Percentiles rank a stretch among this genome's conserved stretches.
Conservation (phyloP, 2,888 invertebrate genomes). For the Papilio elwesi region DNA sequence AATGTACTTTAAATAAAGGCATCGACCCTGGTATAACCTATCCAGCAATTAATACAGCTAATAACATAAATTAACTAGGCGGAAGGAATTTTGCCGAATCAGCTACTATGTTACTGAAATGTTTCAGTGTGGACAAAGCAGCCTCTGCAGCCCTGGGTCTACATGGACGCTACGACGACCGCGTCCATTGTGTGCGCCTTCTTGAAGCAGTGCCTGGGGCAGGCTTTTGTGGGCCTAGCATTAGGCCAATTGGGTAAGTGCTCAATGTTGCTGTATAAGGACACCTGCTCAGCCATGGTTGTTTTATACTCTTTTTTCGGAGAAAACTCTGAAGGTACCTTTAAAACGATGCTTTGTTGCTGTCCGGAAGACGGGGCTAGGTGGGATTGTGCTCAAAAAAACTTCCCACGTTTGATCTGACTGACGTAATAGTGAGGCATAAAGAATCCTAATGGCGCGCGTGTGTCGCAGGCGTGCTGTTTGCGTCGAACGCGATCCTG, state of each 20-base stretch:
- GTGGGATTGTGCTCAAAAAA: too few species aligned
- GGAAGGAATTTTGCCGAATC: neutral
- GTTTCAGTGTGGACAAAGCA: conserved; percentile 64
- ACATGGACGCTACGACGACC: conserved; percentile 56
- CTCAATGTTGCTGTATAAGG: too few species aligned
- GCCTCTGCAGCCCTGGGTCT: conserved; percentile 67
- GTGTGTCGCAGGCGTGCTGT: conserved; percentile 62
- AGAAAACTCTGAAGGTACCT: too few species aligned
- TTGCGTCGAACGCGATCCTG: conserved; percentile 69
- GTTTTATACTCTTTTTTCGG: too few species aligned
- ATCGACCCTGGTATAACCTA: too few species aligned
- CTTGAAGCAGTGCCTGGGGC: conserved; percentile 60
- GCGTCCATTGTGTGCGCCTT: conserved; percentile 58
- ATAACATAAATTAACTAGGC: neutral
- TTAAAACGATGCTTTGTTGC: too few species aligned
- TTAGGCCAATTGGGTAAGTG: conserved; percentile 70
- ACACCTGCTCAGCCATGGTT: too few species aligned
- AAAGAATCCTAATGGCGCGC: neutral
- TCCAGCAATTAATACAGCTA: too few species aligned
- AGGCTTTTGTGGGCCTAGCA: conserved; percentile 69
- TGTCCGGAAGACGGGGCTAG: too few species aligned
- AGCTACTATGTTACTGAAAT: neutral
- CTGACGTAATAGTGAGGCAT: too few species aligned
- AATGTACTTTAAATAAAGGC: conserved; percentile 16
- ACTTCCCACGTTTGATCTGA: too few species aligned